Percentiles rank a stretch among this genome's conserved stretches.
Evolutionary conservation across 1,140 invertebrate genomes (phyloP).

Genomic region (Dendroctonus valens): DNA sequence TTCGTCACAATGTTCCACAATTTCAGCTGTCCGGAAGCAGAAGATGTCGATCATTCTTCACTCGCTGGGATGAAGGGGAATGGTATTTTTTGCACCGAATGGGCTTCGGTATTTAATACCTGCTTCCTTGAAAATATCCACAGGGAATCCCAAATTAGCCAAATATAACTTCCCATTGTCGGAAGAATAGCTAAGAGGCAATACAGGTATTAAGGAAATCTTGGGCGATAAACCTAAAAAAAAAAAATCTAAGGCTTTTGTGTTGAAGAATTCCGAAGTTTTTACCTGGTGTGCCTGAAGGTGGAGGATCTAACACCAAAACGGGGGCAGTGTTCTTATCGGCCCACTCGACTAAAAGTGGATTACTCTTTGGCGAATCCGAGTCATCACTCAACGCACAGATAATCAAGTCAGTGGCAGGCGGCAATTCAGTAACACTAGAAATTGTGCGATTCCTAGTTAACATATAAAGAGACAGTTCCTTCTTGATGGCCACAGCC

Average conservation of each 20-base stretch:
- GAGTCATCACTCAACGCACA: constrained; percentile 61
- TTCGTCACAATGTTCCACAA: too few relatives aligned
- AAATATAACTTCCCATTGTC: constrained; percentile 81
- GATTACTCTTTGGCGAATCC: constrained; percentile 48
- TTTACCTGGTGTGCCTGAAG: constrained; percentile 60
- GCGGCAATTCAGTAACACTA: constrained; percentile 58
- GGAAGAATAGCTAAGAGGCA: constrained; percentile 70
- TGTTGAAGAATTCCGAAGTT: neutral
- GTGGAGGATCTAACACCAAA: constrained; percentile 78
- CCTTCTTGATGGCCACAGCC: constrained; percentile 48
- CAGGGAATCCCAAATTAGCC: constrained; percentile 81
- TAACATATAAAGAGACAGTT: constrained; percentile 63
- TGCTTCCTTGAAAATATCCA: constrained; percentile 71
- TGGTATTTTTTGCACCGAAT: constrained; percentile 85
- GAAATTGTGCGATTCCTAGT: constrained; percentile 59
- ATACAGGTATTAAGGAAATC: constrained; percentile 70
- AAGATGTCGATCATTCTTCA: neutral
- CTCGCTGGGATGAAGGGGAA: constrained; percentile 72
- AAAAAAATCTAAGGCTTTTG: neutral
- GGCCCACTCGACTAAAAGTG: constrained; percentile 62
- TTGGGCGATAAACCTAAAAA: constrained; percentile 60
- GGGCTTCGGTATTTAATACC: constrained; percentile 82
- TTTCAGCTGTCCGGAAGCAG: too few relatives aligned
- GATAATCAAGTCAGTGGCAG: constrained; percentile 67
- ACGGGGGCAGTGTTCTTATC: constrained; percentile 73